Evolutionary conservation across 2,888 invertebrate genomes (phyloP), one percentile per base, ranked within the genome.

Genomic region (Ennomos fuscantarius): DNA sequence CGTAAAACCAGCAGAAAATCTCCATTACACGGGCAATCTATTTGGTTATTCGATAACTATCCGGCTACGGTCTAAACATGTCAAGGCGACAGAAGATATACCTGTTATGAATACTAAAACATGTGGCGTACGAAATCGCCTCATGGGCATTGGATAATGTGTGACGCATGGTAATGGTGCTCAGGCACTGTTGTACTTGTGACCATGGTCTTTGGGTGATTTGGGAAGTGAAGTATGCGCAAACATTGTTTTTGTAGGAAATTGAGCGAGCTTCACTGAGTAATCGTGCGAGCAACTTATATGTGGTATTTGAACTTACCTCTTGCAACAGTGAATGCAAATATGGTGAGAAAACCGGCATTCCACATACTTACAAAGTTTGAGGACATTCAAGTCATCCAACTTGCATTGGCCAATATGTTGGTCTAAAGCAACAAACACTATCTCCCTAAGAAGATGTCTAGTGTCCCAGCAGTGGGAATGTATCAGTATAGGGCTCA

Each of bases 41-140:
- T 71, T 79, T 73, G 62, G 68, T 66, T 69, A 78, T 76, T 72
- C 68, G 67, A 74, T 69, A 69, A 58, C 69, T 55, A 66, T 61
- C 53, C 50, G 9, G 54, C 48, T 60, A 55, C 46, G 43, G 42
- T 64, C 61, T 70, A 78, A 79, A 81, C 78, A 78, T 89, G 88
- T 89, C 88, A 89, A 89, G 89, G 87, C 74, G 67, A 79, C 68
- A 54, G 11, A 44, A 35, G 13, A 42, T 24, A 59, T 47, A 60
- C 61, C 50, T 60, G 68, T 62, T 63, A 64, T 69, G 89, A 84
- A 89, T 88, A 86, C 76, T 73, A 79, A 87, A 78, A 66, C 71
- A 70, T 72, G 65, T 76, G 73, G 74, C 24, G 40, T 69, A 73
- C 74, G 69, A 78, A 76, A 81, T 80, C 70, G 70, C 76, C 79